phyloP scores from a whole-genome alignment of 2,888 invertebrate species.

The Stratiomys singularior region DNA sequence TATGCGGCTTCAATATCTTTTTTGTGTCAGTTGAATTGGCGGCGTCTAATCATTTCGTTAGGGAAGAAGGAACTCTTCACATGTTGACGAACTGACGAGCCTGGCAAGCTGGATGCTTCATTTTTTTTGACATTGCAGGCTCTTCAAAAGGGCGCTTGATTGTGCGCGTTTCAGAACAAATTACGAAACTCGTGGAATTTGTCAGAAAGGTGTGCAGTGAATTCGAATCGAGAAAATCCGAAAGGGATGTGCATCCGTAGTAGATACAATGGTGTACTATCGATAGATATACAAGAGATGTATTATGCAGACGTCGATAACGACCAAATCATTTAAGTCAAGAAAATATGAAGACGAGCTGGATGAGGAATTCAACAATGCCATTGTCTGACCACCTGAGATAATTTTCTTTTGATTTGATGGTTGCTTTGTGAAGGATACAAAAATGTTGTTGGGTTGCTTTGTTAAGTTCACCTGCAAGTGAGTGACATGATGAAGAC shows the following conservation, averaged over 20 bases:
- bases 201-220: conserved; percentile 44
- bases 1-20: not conserved
- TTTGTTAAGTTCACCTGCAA: not conserved
- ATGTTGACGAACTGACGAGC: conserved; percentile 22
- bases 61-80: not conserved
- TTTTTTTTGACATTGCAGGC: conserved; percentile 18
- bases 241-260: not conserved
- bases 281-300: not conserved
- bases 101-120: conserved; percentile 17
- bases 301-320: not conserved
- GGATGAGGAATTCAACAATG: conserved; percentile 38
- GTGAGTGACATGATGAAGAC: not conserved
- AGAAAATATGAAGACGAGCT: conserved; percentile 28
- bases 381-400: conserved; percentile 40
- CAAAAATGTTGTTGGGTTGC: not conserved
- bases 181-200: conserved; percentile 43
- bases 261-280: not conserved
- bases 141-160: conserved; percentile 28
- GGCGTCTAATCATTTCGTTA: conserved; percentile 33
- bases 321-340: conserved; percentile 26
- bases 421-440: not conserved
- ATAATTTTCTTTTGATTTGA: conserved; percentile 28
- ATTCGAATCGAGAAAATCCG: conserved; percentile 23
- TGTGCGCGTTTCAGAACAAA: conserved; percentile 36
- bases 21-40: conserved; percentile 3